phyloP scores from a whole-genome alignment of 2,888 invertebrate genomes.

The Resseliella maxima region DNA sequence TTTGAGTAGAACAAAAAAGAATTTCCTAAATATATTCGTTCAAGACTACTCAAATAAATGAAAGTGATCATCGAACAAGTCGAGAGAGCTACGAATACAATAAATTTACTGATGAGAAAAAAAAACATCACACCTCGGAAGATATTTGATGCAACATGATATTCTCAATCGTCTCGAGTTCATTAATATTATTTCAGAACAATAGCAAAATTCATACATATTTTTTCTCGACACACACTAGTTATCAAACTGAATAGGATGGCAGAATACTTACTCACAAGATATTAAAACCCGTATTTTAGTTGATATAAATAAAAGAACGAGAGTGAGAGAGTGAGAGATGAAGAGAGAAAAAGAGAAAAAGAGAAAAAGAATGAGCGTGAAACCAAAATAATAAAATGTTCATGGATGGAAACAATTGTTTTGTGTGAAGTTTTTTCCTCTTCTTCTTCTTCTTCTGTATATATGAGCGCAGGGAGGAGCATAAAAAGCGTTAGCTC shows the following conservation, averaged over 20 bases:
- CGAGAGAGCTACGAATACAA: not conserved
- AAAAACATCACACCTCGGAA: not conserved
- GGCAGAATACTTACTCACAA: not conserved
- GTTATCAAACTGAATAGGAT: not conserved
- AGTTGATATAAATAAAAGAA: too few relatives aligned
- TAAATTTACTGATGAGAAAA: not conserved
- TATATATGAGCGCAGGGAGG: too few relatives aligned
- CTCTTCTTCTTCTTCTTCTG: not conserved
- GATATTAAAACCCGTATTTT: not conserved
- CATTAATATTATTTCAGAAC: slow-evolving; percentile 25
- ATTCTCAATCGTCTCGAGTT: slow-evolving; percentile 34
- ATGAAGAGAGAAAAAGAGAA: too few relatives aligned
- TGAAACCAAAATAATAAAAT: slow-evolving; percentile 44
- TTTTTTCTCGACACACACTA: not conserved
- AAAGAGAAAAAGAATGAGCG: not conserved
- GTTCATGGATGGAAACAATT: not conserved
- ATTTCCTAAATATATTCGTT: not conserved
- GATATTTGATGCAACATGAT: not conserved
- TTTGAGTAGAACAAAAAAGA: too few relatives aligned
- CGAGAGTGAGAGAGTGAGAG: too few relatives aligned
- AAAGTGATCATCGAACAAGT: not conserved
- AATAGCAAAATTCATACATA: not conserved
- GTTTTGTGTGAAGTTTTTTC: not conserved
- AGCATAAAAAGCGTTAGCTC: not conserved
- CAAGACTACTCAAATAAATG: not conserved